These are phyloP conservation scores for Nycticebus coucang DNA, from an alignment of 2,113 vertebrate species.

Conservation along the genomic window DNA sequence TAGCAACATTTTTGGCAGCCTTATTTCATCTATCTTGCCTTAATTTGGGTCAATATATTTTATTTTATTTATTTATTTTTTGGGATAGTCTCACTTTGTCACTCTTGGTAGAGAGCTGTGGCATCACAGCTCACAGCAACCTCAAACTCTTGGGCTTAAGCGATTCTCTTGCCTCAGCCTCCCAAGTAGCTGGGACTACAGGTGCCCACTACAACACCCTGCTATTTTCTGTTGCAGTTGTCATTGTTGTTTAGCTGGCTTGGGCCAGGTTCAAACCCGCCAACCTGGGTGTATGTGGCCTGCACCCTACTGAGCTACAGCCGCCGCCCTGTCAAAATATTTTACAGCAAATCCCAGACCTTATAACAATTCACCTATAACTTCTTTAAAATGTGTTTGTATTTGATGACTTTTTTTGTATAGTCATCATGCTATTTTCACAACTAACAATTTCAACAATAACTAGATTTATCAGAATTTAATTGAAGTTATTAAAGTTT, in stretches of 20 bases:
- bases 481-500: background rate
- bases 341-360: conserved; percentile 19
- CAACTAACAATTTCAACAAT: background rate
- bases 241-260: too few species aligned
- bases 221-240: too few species aligned
- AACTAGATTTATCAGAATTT: background rate
- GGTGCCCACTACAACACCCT: too few species aligned
- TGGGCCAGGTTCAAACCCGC: too few species aligned
- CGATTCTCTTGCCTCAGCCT: too few species aligned
- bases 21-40: background rate
- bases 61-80: background rate
- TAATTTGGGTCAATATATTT: background rate
- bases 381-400: background rate
- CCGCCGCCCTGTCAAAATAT: background rate
- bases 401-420: background rate
- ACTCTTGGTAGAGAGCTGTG: too few species aligned
- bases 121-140: too few species aligned
- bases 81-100: too few species aligned
- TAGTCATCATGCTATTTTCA: background rate
- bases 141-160: too few species aligned
- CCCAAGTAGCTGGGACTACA: too few species aligned
- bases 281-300: too few species aligned
- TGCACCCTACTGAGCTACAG: too few species aligned
- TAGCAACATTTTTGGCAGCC: background rate
- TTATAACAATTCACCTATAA: background rate